Conservation (phyloP, 1,140 invertebrate species). For the Trigoniulus corallinus region DNA sequence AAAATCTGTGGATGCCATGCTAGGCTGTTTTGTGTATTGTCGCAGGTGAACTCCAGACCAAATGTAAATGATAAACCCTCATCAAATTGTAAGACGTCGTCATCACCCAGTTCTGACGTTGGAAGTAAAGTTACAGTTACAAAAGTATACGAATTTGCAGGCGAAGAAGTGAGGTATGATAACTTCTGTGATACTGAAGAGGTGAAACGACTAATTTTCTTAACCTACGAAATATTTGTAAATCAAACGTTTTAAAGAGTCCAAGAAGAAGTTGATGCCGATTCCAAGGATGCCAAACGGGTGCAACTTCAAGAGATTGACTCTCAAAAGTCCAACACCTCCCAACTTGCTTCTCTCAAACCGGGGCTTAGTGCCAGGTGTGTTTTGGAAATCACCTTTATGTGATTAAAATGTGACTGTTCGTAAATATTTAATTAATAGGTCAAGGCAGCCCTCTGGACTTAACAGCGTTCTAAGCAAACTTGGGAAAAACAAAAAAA, state of each 20-base stretch:
- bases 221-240: too few relatives aligned
- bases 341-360: too few relatives aligned
- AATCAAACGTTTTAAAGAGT: too few relatives aligned
- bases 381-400: too few relatives aligned
- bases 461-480: background rate
- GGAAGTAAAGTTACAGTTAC: slow-evolving; percentile 18
- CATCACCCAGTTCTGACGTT: background rate
- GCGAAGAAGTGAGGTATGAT: slow-evolving; percentile 23
- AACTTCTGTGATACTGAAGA: too few relatives aligned
- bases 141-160: slow-evolving; percentile 26
- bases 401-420: too few relatives aligned
- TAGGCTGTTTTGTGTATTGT: background rate
- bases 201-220: too few relatives aligned
- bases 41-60: background rate
- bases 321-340: too few relatives aligned
- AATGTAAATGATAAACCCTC: too few relatives aligned
- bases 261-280: slow-evolving; percentile 39
- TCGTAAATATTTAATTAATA: background rate
- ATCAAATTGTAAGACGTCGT: background rate
- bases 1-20: background rate
- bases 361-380: too few relatives aligned
- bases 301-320: too few relatives aligned
- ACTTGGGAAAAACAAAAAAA: background rate
- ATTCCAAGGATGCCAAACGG: slow-evolving; percentile 37
- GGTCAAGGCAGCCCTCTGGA: background rate